Evolutionary conservation across 2,113 vertebrate genomes (phyloP).

Genomic region (Neolamprologus devosi): DNA sequence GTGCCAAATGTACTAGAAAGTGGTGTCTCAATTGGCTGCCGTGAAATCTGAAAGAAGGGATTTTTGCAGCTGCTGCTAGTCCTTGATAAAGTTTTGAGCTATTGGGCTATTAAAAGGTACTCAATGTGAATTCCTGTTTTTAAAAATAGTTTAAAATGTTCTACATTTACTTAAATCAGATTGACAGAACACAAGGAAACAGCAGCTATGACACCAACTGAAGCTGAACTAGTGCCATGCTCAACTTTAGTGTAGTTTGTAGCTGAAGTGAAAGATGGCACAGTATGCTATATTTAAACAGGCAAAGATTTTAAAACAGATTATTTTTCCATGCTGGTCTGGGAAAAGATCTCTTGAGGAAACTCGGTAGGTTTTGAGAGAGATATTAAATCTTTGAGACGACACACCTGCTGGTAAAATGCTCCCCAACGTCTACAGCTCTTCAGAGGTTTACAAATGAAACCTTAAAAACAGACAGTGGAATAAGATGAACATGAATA

Average conservation of each 20-base stretch:
- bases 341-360: background rate
- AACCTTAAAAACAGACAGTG: background rate
- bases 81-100: background rate
- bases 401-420: background rate
- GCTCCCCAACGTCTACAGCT: background rate
- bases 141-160: background rate
- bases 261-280: background rate
- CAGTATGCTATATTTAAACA: background rate
- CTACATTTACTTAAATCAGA: background rate
- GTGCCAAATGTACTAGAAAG: background rate
- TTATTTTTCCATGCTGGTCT: background rate
- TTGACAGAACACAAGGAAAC: background rate
- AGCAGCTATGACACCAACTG: background rate
- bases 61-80: background rate
- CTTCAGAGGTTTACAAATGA: background rate
- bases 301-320: background rate
- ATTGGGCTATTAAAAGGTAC: background rate
- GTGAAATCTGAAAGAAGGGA: background rate
- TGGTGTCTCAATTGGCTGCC: accelerated
- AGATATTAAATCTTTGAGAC: accelerated
- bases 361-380: accelerated
- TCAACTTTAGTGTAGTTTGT: background rate
- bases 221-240: background rate
- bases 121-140: background rate
- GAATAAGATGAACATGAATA: background rate